These are phyloP conservation scores for Drosophila nigromelanica DNA, from an alignment of 1,140 invertebrate species.

Conservation along the genomic window DNA sequence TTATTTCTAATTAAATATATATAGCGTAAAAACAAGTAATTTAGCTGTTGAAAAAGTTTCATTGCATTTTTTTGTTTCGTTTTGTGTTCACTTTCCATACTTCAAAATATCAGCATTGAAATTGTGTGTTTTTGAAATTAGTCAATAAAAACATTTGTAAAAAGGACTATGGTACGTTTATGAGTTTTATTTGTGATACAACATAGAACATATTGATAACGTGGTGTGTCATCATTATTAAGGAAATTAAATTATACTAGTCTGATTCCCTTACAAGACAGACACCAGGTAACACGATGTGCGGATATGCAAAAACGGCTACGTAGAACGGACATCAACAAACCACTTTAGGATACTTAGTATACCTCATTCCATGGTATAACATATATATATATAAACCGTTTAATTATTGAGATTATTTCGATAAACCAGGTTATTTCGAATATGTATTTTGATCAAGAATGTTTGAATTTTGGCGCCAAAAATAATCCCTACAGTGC, in stretches of 20 bases:
- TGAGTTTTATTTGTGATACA: constrained; percentile 3
- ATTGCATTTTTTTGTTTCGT: constrained; percentile 65
- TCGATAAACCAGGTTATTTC: no score
- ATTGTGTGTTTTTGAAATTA: constrained; percentile 68
- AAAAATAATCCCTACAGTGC: background rate
- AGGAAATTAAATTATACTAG: no score
- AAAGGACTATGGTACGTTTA: constrained; percentile 58
- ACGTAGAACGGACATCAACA: no score
- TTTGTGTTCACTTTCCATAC: constrained; percentile 61
- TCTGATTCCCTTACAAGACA: no score
- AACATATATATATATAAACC: no score
- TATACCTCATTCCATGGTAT: no score
- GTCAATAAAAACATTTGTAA: constrained; percentile 73
- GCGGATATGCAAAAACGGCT: no score
- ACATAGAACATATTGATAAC: background rate
- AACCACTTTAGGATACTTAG: no score
- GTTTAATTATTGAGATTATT: no score
- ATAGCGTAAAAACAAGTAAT: constrained; percentile 70
- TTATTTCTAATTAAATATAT: constrained; percentile 73
- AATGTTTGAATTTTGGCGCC: constrained; percentile 7
- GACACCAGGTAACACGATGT: no score
- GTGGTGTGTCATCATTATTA: no score
- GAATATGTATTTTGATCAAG: no score
- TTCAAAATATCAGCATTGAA: constrained; percentile 74
- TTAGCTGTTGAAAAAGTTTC: constrained; percentile 71